These are phyloP conservation scores for Nemoura dubitans DNA, from an alignment of 2,888 invertebrate genomes.

Conservation along the genomic window DNA sequence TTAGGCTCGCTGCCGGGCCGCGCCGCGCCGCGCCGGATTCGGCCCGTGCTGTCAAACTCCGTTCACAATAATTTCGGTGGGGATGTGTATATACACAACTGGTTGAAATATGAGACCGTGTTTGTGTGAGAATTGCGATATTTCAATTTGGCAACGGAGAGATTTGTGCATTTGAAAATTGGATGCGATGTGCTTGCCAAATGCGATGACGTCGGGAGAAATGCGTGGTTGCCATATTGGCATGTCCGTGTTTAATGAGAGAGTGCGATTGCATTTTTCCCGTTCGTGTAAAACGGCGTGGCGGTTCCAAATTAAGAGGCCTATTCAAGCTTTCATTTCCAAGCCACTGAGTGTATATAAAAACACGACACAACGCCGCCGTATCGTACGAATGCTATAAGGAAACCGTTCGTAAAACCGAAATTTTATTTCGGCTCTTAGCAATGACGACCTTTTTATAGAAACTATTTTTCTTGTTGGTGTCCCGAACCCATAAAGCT, in stretches of 20 bases:
- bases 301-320: not conserved
- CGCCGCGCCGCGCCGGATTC: not conserved
- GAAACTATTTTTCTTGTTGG: slow-evolving; percentile 30
- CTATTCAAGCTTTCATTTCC: not conserved
- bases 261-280: not conserved
- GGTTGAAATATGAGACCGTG: not conserved
- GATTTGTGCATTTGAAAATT: not conserved
- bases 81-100: not conserved
- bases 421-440: slow-evolving; percentile 16
- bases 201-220: too few species aligned
- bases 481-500: slow-evolving; percentile 34
- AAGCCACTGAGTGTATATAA: not conserved
- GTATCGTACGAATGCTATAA: not conserved
- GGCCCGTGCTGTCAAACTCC: not conserved
- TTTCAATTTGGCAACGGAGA: not conserved
- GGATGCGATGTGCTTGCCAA: not conserved
- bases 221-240: too few species aligned
- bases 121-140: not conserved
- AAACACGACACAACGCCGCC: too few species aligned
- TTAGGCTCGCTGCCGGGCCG: slow-evolving; percentile 21
- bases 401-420: slow-evolving; percentile 19
- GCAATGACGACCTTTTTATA: slow-evolving; percentile 17
- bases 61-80: not conserved
- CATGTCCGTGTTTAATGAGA: not conserved
- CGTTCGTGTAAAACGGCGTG: not conserved